A percentile compares a stretch with the other conserved stretches of the same genome.
Evolutionary conservation across 1,140 invertebrate species (phyloP).

Genomic region (Ptiloglossa arizonensis): DNA sequence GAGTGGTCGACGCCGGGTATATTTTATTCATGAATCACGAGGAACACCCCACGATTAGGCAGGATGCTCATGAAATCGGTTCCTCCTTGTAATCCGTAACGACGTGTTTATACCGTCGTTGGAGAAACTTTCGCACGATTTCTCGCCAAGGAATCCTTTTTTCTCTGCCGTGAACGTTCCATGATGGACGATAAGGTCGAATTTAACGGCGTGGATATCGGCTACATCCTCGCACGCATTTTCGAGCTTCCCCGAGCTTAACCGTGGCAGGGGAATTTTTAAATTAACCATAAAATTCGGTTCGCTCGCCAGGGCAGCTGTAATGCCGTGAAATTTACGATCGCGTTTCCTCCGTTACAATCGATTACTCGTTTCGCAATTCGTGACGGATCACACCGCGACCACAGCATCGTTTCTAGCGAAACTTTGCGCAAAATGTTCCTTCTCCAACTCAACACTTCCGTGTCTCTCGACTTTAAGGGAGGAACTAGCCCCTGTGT

Average conservation of each 20-base stretch:
- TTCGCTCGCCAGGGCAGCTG: too few relatives aligned
- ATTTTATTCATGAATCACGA: constrained; percentile 69
- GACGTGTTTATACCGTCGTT: constrained; percentile 53
- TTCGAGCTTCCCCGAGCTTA: neutral
- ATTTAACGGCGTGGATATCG: constrained; percentile 17
- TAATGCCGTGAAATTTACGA: too few relatives aligned
- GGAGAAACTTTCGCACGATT: constrained; percentile 44
- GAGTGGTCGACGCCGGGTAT: constrained; percentile 54
- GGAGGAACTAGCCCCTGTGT: too few relatives aligned
- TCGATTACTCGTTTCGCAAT: too few relatives aligned
- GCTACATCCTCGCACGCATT: neutral
- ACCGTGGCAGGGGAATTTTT: neutral
- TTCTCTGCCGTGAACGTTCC: neutral
- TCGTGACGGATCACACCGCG: too few relatives aligned
- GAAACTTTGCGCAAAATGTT: too few relatives aligned
- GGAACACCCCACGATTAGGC: constrained; percentile 61
- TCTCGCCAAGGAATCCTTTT: neutral
- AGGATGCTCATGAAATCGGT: constrained; percentile 62
- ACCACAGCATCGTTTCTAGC: too few relatives aligned
- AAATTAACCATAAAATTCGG: constrained; percentile 21
- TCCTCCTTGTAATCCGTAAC: constrained; percentile 62
- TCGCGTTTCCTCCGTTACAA: too few relatives aligned
- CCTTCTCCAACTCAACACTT: too few relatives aligned
- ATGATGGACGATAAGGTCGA: constrained; percentile 7
- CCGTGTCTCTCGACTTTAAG: too few relatives aligned